Evolutionary conservation across 2,797 vertebrate genomes (phyloP), one percentile per base, ranked within the genome.

Genomic region (Orestias chungarensis): DNA sequence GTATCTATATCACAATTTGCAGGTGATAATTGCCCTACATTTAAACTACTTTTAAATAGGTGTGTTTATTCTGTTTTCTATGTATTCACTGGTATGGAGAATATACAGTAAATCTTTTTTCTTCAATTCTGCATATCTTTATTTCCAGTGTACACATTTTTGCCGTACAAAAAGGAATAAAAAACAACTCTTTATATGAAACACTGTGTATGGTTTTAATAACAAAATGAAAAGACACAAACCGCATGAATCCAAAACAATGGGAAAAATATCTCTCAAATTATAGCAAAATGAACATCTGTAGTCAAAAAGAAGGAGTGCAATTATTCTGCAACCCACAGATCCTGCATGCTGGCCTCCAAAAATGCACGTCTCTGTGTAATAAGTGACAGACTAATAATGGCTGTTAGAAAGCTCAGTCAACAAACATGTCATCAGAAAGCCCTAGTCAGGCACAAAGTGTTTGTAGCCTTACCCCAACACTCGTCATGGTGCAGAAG

Each of bases 1-100:
- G 69, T 81, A 88, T 88, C 86, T 88, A 79, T 79, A 87, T 88
- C 87, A 87, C 88, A 88, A 86, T 88, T 89, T 80, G 84, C 84
- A 82, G 84, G 81, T 84, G 77, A 82, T 91, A 89, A 92, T 90
- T 90, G 87, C 76, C 82, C 71, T 72, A 74, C 55, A 66, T 82
- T 87, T 84, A 80, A 74, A 69, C 74, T 74, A 75, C 35, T 76
- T 83, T 88, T 87, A 88, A 73, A 75, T 68, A 79, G 75, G 42
- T 70, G 66, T 87, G 79, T 84, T 85, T 90, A 87, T 89, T 90
- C 84, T 86, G 88, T 84, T 89, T n/a, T n/a, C n/a, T n/a, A n/a
- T n/a, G n/a, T n/a, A n/a, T n/a, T 90, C 85, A 87, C 88, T 90
- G 88, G 86, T 87, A 86, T 88, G 80, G 68, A 72, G 73, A 87